Conservation (phyloP, 2,888 invertebrate genomes). For the Pseudanteris insignis region DNA sequence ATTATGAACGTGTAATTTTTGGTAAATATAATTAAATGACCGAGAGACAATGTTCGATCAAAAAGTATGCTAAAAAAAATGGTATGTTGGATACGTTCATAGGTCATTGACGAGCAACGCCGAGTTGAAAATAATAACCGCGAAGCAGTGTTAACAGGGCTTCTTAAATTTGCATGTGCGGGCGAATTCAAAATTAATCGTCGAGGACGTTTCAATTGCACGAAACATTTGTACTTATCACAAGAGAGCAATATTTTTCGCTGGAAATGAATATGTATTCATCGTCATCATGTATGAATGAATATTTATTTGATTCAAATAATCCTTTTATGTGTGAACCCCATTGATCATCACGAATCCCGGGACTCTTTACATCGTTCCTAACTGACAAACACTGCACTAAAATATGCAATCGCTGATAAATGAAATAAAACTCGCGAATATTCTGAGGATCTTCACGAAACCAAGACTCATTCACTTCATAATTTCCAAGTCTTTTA, state of each 20-base stretch:
- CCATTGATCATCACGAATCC: conserved; percentile 35
- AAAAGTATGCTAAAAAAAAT: no score
- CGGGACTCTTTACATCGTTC: conserved; percentile 25
- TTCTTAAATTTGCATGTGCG: conserved; percentile 13
- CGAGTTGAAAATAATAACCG: no score
- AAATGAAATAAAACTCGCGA: conserved; percentile 33
- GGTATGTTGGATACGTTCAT: no score
- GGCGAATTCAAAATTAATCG: conserved; percentile 24
- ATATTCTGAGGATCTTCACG: conserved; percentile 17
- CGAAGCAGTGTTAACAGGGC: background rate
- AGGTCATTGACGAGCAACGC: no score
- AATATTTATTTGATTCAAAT: conserved; percentile 36
- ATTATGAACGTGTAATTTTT: no score
- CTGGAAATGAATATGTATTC: conserved; percentile 37
- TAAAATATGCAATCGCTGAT: conserved; percentile 34
- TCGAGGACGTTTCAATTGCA: conserved; percentile 31
- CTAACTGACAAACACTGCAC: conserved; percentile 25
- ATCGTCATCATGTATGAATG: conserved; percentile 38
- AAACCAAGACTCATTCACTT: conserved; percentile 33
- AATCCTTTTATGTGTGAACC: conserved; percentile 27
- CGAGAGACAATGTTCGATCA: no score
- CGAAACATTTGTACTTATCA: conserved; percentile 27
- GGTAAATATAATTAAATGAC: no score
- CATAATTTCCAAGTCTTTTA: conserved; percentile 33
- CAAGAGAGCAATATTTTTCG: conserved; percentile 15